Base-by-base conservation (phyloP, 2,888 invertebrate species). In the Parapristionchus giblindavisi region DNA sequence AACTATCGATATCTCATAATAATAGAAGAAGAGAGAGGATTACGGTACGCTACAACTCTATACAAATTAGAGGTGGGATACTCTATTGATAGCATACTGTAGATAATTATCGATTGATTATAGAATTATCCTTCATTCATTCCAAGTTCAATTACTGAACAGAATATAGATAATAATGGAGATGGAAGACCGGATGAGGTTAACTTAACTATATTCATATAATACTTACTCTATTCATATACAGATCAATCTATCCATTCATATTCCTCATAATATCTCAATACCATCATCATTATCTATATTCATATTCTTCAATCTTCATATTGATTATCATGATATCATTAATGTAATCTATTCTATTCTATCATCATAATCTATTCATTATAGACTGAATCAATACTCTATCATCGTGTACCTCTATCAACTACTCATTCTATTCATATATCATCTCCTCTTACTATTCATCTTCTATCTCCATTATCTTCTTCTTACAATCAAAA, bases 1-100 rank as follows among this genome's bases (percentile, higher is more conserved):
- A 66, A 76, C 52, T 77, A 77, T 1, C 75, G 77, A 24, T 78
- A 78, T 36, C 68, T 80, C 8, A 58, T 78, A 1, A 27, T 73
- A 5, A 21, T 73, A 32, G 60, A 73, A 36, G 36, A 51, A 24
- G 60, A 73, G 32, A 2, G 51, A 8, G 56, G 56, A 29, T 8
- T 71, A 0, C 70, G 54, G 1, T 71, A 56, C 27, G 70, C 70
- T 1, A 71, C 70, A 11, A 56, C 70, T 2, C 56, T 71, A 3
- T 34, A 43, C 54, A 48, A 27, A n/a, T 21, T 65, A 27, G 65
- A 65, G 40, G 65, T 65, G n/a, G n/a, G n/a, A n/a, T n/a, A n/a
- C n/a, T n/a, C n/a, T n/a, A n/a, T n/a, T n/a, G n/a, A n/a, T n/a
- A n/a, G n/a, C n/a, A n/a, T n/a, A n/a, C n/a, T n/a, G n/a, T n/a